phyloP scores from a whole-genome alignment of 2,888 invertebrate species.

The Phyllotreta striolata region DNA sequence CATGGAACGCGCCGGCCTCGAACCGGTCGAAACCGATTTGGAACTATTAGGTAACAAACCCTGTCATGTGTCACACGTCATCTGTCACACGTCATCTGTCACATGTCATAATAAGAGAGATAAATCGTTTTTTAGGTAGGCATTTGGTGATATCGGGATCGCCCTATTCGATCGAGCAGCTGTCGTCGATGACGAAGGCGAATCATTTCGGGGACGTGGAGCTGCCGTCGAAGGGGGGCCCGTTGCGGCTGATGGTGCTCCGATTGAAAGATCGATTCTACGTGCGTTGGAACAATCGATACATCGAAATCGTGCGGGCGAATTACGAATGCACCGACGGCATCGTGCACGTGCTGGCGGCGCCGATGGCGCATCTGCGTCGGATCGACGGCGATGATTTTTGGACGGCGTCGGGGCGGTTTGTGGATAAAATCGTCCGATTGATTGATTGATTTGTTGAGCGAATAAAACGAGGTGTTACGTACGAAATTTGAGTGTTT shows the following conservation, averaged over 20 bases:
- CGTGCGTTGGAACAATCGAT: slow-evolving; percentile 64
- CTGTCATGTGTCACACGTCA: too few relatives aligned
- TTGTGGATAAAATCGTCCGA: neutral
- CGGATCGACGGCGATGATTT: slow-evolving; percentile 1
- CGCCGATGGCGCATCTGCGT: slow-evolving; percentile 62
- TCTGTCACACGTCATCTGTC: too few relatives aligned
- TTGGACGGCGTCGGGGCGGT: neutral
- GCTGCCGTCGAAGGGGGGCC: slow-evolving; percentile 40
- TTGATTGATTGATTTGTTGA: too few relatives aligned
- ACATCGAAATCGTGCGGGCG: slow-evolving; percentile 82
- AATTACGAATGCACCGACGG: slow-evolving; percentile 95
- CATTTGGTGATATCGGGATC: slow-evolving; percentile 82
- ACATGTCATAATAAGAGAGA: too few relatives aligned
- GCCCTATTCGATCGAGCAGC: slow-evolving; percentile 77
- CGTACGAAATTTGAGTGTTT: too few relatives aligned
- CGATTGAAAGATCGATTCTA: slow-evolving; percentile 46
- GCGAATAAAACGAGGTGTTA: too few relatives aligned
- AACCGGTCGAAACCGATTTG: slow-evolving; percentile 65
- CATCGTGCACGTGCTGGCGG: slow-evolving; percentile 90
- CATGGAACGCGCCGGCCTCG: slow-evolving; percentile 36
- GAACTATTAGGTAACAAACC: slow-evolving; percentile 85
- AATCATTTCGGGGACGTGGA: slow-evolving; percentile 43
- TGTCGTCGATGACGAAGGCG: slow-evolving; percentile 50
- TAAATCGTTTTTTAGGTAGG: slow-evolving; percentile 73
- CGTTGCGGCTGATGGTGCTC: slow-evolving; percentile 45